Base-by-base conservation (phyloP, 2,797 vertebrate species). In the Poeciliopsis gracilis region DNA sequence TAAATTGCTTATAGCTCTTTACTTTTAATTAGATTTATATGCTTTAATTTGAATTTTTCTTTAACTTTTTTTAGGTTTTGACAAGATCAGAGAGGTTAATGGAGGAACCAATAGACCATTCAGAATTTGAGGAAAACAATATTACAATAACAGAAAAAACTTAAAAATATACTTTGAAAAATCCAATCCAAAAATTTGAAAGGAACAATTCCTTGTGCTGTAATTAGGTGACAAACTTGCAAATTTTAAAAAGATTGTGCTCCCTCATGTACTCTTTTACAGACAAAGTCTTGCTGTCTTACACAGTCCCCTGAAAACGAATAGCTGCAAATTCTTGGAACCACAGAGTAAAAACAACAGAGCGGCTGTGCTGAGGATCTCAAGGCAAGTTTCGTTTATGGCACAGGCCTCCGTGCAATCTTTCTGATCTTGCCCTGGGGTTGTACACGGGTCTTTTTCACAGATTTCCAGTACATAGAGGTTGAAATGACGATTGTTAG, bases 381-480 rank as follows among this genome's bases (percentile, higher is more conserved):
- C 91, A 83, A 90, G 90, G 87, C 78, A 86, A 92, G 86, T 89
- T 90, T 91, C 76, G 33, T 84, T 94, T 86, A 95, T 89, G 86
- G 77, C 87, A 87, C 88, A 90, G 93, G 92, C 95, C 95, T 96
- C 94, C 95, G 94, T 89, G 93, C 94, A 94, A 98, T 97, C 96
- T 97, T 97, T 96, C 96, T 97, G 95, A 97, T 96, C 97, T 97
- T 97, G 95, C 96, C 95, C 93, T 96, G 95, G 7, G 97, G 94
- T 86, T 97, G 94, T 70, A 97, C 90, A 81, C 92, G 96, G 80
- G 97, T 95, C 95, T 95, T 97, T 97, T 97, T 97, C 91, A 97
- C 95, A 92, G 96, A 96, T 93, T 94, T 97, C 95, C 97, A 98
- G 95, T 97, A 98, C 77, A 95, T 96, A 88, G 96, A 67, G 76